Evolutionary conservation across 2,113 vertebrate genomes (phyloP).

Genomic region (Sphyrna mokarran): DNA sequence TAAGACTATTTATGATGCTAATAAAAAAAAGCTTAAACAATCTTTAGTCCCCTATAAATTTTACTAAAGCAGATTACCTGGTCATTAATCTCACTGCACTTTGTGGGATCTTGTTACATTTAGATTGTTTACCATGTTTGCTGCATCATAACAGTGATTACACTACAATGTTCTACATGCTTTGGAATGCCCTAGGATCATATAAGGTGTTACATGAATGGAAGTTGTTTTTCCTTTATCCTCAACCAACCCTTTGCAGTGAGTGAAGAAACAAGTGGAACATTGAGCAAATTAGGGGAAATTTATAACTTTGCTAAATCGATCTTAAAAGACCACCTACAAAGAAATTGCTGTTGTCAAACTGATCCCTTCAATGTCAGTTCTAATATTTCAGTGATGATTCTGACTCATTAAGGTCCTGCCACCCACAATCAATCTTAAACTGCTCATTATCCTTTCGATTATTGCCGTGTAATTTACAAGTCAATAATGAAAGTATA

Average conservation of each 20-base stretch:
- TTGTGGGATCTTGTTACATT: background rate
- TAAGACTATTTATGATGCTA: too few relatives aligned
- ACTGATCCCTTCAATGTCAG: constrained; percentile 10
- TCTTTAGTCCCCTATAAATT: background rate
- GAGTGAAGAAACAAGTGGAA: background rate
- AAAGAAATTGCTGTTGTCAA: background rate
- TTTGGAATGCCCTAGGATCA: background rate
- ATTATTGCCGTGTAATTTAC: background rate
- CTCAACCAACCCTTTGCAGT: background rate
- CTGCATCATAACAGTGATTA: background rate
- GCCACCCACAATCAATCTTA: constrained; percentile 5
- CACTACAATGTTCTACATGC: background rate
- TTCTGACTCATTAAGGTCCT: background rate
- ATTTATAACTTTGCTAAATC: constrained; percentile 14
- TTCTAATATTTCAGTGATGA: constrained; percentile 10
- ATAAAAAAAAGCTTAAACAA: background rate
- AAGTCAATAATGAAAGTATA: background rate
- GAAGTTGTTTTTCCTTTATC: background rate
- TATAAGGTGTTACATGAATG: background rate
- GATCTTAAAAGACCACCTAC: background rate
- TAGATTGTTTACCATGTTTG: background rate
- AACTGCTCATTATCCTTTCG: background rate
- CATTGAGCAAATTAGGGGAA: too few relatives aligned
- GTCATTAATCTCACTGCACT: background rate
- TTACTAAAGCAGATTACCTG: background rate